Base-by-base conservation (phyloP, 2,888 invertebrate species). In the Leucophenga maculata region DNA sequence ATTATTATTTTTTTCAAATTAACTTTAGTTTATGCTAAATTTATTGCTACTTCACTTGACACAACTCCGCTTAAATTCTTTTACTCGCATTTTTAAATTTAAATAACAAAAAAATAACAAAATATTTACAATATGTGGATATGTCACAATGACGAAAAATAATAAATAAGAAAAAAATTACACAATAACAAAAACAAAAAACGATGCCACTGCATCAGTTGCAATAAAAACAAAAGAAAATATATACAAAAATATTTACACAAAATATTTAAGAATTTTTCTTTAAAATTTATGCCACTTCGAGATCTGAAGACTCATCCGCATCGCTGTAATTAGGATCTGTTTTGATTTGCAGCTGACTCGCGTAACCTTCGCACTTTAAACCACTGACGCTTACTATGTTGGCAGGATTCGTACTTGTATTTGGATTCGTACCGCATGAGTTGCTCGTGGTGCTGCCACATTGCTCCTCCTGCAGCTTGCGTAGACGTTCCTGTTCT, bases 401-500 rank as follows among this genome's bases (percentile, higher is more conserved):
- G 72, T 48, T 16, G 69, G 65, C 44, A 71, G 70, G n/a, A 70
- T 48, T 76, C 68, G 20, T 71, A 65, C 11, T 74, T 60, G 1
- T 64, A 64, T 46, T 72, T 68, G 22, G 73, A 67, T 16, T 68
- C 65, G 16, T 74, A 67, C 20, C 67, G 60, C 9, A 67, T 69
- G 13, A 69, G 67, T 46, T 71, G 72, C 54, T 75, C 70, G 78
- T 77, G 59, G 76, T 81, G 67, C 83, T 85, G 71, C 79, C 82
- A 59, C 87, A 87, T 74, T 94, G 92, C 86, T 95, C 95, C 88
- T 95, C 93, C 86, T 95, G 95, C 73, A 95, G 88, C 88, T 95
- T 94, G 71, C 95, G 91, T 78, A 95, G 90, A 71, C 95, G 90
- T 88, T 95, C 94, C 88, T 95, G 93, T 87, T 95, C 93, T 87